Percentiles rank a stretch among this genome's conserved stretches.
These are phyloP conservation scores for Blennius ocellaris DNA, from an alignment of 2,113 vertebrate species.

Conservation along the genomic window DNA sequence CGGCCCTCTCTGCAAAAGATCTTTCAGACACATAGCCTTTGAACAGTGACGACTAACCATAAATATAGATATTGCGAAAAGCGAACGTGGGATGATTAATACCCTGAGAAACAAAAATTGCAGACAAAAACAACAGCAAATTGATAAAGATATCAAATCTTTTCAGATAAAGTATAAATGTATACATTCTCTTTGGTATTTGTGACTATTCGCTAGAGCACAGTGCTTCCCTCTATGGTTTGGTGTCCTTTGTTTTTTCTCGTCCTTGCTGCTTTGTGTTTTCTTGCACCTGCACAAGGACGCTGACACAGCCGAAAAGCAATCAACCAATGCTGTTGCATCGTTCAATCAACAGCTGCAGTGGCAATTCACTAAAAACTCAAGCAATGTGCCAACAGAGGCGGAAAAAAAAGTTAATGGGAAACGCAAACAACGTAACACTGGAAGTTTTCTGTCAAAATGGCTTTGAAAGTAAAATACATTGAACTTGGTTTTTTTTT, in stretches of 20 bases:
- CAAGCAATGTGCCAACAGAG: not conserved
- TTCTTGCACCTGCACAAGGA: not conserved
- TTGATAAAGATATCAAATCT: not conserved
- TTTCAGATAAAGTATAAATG: too few species aligned
- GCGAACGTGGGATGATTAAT: not conserved
- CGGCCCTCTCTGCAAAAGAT: not conserved
- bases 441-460: not conserved
- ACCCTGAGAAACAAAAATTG: not conserved
- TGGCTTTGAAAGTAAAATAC: not conserved
- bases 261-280: too few species aligned
- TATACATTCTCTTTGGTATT: too few species aligned
- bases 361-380: not conserved
- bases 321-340: not conserved
- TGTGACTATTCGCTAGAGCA: too few species aligned
- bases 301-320: not conserved
- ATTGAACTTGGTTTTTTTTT: not conserved
- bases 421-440: not conserved
- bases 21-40: not conserved
- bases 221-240: too few species aligned
- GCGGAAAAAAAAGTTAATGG: not conserved
- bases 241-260: too few species aligned
- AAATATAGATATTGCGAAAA: not conserved
- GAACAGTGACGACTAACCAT: not conserved
- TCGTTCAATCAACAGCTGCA: not conserved
- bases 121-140: not conserved